A percentile compares a stretch with the other conserved stretches of the same genome.
These are phyloP conservation scores for Coelogynopora nodosa DNA, from an alignment of 2,888 invertebrate species.

Conservation along the genomic window DNA sequence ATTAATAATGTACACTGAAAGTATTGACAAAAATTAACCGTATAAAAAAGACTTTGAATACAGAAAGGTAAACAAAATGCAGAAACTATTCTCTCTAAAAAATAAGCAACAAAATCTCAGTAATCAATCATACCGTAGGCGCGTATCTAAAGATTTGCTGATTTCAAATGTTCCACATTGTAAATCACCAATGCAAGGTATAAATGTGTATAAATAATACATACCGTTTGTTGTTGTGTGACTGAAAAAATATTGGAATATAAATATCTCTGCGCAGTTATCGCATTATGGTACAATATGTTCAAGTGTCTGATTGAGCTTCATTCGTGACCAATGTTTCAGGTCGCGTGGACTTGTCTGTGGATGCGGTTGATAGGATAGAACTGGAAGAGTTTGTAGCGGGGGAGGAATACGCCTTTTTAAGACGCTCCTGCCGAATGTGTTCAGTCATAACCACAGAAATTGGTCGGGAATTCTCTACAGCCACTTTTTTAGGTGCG, in stretches of 20 bases:
- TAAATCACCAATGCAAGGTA: neutral
- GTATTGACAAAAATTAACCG: neutral
- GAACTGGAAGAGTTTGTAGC: neutral
- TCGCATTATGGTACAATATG: neutral
- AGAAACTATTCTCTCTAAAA: neutral
- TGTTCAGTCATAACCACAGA: constrained; percentile 27
- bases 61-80: neutral
- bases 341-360: too few species aligned
- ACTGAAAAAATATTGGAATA: neutral
- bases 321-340: too few species aligned
- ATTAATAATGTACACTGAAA: neutral
- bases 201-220: neutral
- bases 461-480: neutral
- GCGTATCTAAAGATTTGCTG: neutral
- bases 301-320: neutral
- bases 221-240: neutral
- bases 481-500: neutral
- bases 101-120: neutral
- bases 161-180: neutral
- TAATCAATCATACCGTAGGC: neutral
- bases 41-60: neutral
- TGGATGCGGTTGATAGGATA: neutral
- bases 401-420: neutral
- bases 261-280: neutral
- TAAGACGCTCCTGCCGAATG: neutral